Percentiles rank a stretch among this genome's conserved stretches.
These are phyloP conservation scores for Champsocephalus gunnari DNA, from an alignment of 2,797 vertebrate species.

Conservation along the genomic window DNA sequence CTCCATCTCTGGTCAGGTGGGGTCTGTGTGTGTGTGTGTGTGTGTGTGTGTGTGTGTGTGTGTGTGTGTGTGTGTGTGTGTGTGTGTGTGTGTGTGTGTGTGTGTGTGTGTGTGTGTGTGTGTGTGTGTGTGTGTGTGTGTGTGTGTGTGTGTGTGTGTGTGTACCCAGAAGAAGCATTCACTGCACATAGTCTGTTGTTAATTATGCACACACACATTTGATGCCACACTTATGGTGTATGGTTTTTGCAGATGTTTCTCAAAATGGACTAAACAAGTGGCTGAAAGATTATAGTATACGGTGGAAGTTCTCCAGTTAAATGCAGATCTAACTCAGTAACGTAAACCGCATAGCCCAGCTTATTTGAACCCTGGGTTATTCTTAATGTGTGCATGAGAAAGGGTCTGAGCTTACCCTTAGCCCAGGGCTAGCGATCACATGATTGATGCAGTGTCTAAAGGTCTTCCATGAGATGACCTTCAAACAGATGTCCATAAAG, in stretches of 20 bases:
- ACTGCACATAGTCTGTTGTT: background rate
- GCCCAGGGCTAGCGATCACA: background rate
- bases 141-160: background rate
- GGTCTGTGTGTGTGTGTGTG: conserved; percentile 2
- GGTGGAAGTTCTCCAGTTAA: background rate
- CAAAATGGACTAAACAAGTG: background rate
- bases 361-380: background rate
- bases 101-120: background rate
- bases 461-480: background rate
- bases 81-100: too few relatives aligned
- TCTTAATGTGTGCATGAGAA: background rate
- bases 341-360: background rate
- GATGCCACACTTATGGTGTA: too few relatives aligned
- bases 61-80: background rate
- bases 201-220: background rate
- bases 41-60: background rate
- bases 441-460: background rate
- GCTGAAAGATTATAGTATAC: background rate
- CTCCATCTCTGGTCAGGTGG: conserved; percentile 97
- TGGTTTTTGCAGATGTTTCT: background rate
- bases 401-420: background rate
- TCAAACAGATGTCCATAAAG: background rate
- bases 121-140: background rate
- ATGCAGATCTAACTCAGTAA: background rate
- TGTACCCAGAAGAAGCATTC: background rate